Percentiles rank a stretch among this genome's conserved stretches.
Evolutionary conservation across 2,888 invertebrate genomes (phyloP).

Genomic region (Chrysina gloriosa): DNA sequence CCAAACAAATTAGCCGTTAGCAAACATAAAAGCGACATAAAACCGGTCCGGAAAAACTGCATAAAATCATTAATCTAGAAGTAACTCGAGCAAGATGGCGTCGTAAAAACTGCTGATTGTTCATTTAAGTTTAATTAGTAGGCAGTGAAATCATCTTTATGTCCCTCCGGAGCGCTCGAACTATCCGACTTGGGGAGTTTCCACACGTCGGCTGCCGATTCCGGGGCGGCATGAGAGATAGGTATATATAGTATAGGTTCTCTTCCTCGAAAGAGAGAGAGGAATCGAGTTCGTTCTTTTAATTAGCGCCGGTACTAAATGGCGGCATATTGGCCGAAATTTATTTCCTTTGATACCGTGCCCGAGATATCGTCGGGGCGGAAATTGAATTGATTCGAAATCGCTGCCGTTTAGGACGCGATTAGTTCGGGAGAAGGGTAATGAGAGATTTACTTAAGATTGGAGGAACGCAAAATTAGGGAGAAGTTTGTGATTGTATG

Average conservation of each 20-base stretch:
- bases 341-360: conserved; percentile 27
- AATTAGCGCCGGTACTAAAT: conserved; percentile 26
- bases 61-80: conserved; percentile 61
- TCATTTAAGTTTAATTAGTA: conserved; percentile 64
- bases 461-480: not conserved
- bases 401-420: conserved; percentile 6
- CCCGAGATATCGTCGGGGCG: conserved; percentile 14
- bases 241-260: not conserved
- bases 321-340: conserved; percentile 21
- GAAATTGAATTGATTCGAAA: conserved; percentile 25
- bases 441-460: conserved; percentile 14
- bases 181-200: not conserved
- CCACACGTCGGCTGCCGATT: conserved; percentile 19
- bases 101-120: conserved; percentile 64
- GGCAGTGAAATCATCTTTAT: conserved; percentile 60
- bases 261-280: not conserved
- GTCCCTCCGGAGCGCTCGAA: conserved; percentile 29
- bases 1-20: conserved; percentile 56
- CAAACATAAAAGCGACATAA: conserved; percentile 54
- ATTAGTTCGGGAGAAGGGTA: conserved; percentile 1
- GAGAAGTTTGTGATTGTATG: not conserved
- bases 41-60: conserved; percentile 53
- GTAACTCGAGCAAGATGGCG: conserved; percentile 62
- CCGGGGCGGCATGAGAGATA: not conserved
- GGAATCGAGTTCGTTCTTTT: conserved; percentile 20